These are phyloP conservation scores for Myiozetetes cayanensis DNA, from an alignment of 2,113 vertebrate species.

Conservation along the genomic window DNA sequence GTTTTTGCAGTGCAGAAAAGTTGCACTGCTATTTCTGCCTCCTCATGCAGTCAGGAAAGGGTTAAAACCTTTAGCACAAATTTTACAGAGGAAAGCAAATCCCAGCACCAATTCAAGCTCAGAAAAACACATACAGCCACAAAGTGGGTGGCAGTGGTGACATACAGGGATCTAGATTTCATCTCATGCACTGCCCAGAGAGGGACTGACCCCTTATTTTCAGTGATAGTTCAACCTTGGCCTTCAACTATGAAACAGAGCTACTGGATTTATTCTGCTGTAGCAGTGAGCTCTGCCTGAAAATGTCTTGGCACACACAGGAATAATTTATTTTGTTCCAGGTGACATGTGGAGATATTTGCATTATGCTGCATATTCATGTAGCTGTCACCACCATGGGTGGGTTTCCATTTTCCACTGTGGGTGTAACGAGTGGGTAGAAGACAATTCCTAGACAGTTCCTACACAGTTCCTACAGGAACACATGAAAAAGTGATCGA, in stretches of 20 bases:
- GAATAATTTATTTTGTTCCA: neutral
- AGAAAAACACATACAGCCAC: neutral
- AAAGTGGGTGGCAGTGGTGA: neutral
- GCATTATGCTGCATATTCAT: neutral
- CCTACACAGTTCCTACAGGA: neutral
- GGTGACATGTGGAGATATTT: neutral
- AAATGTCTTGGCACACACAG: neutral
- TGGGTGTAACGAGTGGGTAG: neutral
- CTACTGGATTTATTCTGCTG: too few relatives aligned
- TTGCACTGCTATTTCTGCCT: neutral
- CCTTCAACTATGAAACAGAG: too few relatives aligned
- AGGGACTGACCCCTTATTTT: too few relatives aligned
- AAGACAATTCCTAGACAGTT: neutral
- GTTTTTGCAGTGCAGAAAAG: neutral
- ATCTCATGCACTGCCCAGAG: too few relatives aligned
- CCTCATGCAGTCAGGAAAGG: neutral
- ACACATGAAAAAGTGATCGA: neutral
- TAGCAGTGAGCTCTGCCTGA: too few relatives aligned
- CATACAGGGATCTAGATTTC: too few relatives aligned
- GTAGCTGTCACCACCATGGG: neutral
- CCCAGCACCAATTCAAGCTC: neutral
- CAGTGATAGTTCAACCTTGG: too few relatives aligned
- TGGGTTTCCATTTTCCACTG: conserved; percentile 1
- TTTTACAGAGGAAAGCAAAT: neutral
- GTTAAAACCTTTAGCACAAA: neutral